These are phyloP conservation scores for Tetragonula clypearis DNA, from an alignment of 1,140 invertebrate genomes.

Conservation along the genomic window DNA sequence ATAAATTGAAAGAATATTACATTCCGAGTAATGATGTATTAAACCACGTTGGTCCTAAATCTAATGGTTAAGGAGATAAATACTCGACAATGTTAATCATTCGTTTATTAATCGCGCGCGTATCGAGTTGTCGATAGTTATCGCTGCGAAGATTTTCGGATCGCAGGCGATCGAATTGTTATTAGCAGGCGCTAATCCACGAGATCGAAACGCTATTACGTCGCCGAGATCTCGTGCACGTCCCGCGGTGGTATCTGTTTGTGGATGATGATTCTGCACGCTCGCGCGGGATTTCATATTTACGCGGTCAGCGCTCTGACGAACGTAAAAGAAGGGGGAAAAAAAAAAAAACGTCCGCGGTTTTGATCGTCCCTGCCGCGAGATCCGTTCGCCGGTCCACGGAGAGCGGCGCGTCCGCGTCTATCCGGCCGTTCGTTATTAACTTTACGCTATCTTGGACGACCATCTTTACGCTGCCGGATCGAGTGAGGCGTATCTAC, in stretches of 20 bases:
- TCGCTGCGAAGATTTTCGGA: background rate
- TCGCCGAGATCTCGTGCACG: constrained; percentile 37
- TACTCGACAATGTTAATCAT: constrained; percentile 7
- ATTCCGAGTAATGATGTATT: too few relatives aligned
- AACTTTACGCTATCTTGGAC: constrained; percentile 72
- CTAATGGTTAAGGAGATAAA: too few relatives aligned
- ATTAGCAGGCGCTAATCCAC: background rate
- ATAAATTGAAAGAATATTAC: too few relatives aligned
- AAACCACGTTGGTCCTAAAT: too few relatives aligned
- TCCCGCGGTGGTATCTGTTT: constrained; percentile 29
- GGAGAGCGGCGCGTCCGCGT: constrained; percentile 42
- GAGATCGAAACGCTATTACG: constrained; percentile 41
- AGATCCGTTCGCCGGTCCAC: background rate
- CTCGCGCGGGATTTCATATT: constrained; percentile 55
- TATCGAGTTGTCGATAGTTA: constrained; percentile 7
- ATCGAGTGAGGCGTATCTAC: constrained; percentile 65
- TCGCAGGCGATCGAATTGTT: background rate
- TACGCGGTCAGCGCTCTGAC: constrained; percentile 17
- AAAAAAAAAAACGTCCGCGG: constrained; percentile 20
- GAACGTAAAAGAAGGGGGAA: background rate
- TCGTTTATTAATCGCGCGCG: constrained; percentile 17
- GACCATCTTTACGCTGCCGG: constrained; percentile 74
- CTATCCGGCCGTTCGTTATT: constrained; percentile 72
- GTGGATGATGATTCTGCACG: constrained; percentile 50
- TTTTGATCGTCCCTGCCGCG: constrained; percentile 49